Base-by-base conservation (phyloP, 1,140 invertebrate genomes). In the Nylanderia fulva region DNA sequence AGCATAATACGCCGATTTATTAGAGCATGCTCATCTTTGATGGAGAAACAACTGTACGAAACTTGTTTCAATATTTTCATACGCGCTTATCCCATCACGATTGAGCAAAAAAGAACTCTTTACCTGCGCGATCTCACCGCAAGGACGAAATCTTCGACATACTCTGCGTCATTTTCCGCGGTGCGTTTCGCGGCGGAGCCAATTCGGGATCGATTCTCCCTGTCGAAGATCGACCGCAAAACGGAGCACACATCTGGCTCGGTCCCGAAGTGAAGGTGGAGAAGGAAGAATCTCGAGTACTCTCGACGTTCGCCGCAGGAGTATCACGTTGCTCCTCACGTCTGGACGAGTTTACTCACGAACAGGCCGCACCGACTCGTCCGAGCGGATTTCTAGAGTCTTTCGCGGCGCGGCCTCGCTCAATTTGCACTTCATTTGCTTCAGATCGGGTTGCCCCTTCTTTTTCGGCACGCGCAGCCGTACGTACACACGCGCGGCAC, bases 391-490 rank as follows among this genome's bases (percentile, higher is more conserved):
- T 91, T 91, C 88, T 56, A 64, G 64, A 58, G 33, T 77, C 66
- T n/a, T n/a, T 89, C 85, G 83, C 90, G 88, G 91, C 87, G 84
- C 87, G 72, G 15, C 88, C 90, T 87, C 90, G 88, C 88, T 92
- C 92, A 93, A 94, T 94, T 94, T 93, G 93, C 94, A 94, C 93
- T 94, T 94, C 90, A 91, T 93, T 94, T 94, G 91, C 90, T 91
- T 91, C 91, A 91, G 90, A 93, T 94, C 92, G 89, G 86, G 86
- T 94, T 94, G 91, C 93, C 85, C 85, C 85, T 88, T 90, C 91
- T 91, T 91, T 91, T 91, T 88, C 91, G 92, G 90, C 93, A 93
- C 93, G 92, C 92, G 92, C 63, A 80, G 56, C 63, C 74, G 45
- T 68, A 77, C 48, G 83, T 58, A 58, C 52, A 60, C 52, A 60